These are phyloP conservation scores for Torymus auratus DNA, from an alignment of 2,888 invertebrate species.

Conservation along the genomic window DNA sequence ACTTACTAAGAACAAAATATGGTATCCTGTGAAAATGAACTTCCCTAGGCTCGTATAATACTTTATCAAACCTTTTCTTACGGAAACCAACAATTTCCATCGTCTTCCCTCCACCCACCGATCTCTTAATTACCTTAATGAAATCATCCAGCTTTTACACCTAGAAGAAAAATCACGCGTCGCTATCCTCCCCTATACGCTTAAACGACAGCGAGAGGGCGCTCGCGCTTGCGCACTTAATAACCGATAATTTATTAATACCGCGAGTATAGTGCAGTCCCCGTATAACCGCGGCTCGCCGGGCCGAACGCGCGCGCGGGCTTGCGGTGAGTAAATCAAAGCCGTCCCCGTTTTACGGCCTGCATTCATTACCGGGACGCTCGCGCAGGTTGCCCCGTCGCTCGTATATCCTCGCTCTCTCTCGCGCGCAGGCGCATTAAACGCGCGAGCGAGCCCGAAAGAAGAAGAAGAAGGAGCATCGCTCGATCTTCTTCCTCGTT, in stretches of 20 bases:
- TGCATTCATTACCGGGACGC: slow-evolving; percentile 75
- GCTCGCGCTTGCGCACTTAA: slow-evolving; percentile 69
- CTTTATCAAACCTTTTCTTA: too few species aligned
- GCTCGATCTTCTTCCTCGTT: slow-evolving; percentile 52
- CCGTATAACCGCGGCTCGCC: too few species aligned
- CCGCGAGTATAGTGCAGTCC: slow-evolving; percentile 64
- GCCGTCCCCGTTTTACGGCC: slow-evolving; percentile 74
- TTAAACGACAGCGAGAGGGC: slow-evolving; percentile 47
- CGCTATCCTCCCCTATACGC: too few species aligned
- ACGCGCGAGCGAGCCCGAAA: slow-evolving; percentile 47
- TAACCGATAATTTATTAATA: slow-evolving; percentile 76
- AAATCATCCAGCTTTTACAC: too few species aligned
- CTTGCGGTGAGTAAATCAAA: slow-evolving; percentile 74
- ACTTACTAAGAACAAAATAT: too few species aligned
- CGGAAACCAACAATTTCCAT: too few species aligned
- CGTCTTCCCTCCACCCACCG: too few species aligned
- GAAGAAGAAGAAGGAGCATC: slow-evolving; percentile 29
- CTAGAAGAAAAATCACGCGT: too few species aligned
- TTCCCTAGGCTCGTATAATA: too few species aligned
- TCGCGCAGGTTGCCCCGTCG: slow-evolving; percentile 65
- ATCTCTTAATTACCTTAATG: too few species aligned
- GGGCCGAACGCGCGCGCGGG: slow-evolving; percentile 50
- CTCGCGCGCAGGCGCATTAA: slow-evolving; percentile 42
- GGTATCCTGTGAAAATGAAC: too few species aligned
- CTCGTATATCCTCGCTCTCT: slow-evolving; percentile 73